Percentiles rank a stretch among this genome's conserved stretches.
These are phyloP conservation scores for Thamnophis elegans DNA, from an alignment of 2,797 vertebrate species.

Conservation along the genomic window DNA sequence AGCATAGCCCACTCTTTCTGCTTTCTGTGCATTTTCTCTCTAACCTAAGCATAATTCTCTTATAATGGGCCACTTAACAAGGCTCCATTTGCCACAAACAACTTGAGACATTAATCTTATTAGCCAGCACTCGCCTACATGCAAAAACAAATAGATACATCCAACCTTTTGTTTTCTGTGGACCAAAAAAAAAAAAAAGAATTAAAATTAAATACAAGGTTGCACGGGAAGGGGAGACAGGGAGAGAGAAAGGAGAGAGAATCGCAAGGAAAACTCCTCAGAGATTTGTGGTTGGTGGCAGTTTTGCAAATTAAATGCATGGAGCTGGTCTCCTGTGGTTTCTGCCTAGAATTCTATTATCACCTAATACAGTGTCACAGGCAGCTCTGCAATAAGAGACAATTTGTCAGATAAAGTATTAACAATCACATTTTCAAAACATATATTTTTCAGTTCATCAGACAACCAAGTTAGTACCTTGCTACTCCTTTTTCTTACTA, in stretches of 20 bases:
- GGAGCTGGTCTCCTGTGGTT: constrained; percentile 53
- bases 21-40: neutral
- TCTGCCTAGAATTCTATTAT: constrained; percentile 57
- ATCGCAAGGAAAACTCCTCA: constrained; percentile 35
- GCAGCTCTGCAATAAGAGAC: constrained; percentile 53
- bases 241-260: constrained; percentile 28
- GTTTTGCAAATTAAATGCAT: constrained; percentile 56
- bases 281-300: constrained; percentile 40
- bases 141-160: constrained; percentile 60
- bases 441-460: constrained; percentile 43
- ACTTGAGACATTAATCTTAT: constrained; percentile 66
- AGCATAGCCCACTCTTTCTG: neutral
- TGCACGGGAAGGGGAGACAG: neutral
- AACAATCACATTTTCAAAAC: constrained; percentile 53
- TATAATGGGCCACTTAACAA: constrained; percentile 64
- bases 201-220: neutral
- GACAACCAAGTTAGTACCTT: constrained; percentile 46
- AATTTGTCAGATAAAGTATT: constrained; percentile 59
- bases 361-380: constrained; percentile 52
- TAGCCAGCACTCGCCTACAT: constrained; percentile 54
- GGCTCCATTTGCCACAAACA: constrained; percentile 61
- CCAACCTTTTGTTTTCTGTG: constrained; percentile 48
- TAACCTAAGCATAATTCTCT: constrained; percentile 56
- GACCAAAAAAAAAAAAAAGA: constrained; percentile 15
- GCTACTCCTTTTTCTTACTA: constrained; percentile 32